Base-by-base conservation (phyloP, 2,888 invertebrate genomes). In the Brassicogethes aeneus region DNA sequence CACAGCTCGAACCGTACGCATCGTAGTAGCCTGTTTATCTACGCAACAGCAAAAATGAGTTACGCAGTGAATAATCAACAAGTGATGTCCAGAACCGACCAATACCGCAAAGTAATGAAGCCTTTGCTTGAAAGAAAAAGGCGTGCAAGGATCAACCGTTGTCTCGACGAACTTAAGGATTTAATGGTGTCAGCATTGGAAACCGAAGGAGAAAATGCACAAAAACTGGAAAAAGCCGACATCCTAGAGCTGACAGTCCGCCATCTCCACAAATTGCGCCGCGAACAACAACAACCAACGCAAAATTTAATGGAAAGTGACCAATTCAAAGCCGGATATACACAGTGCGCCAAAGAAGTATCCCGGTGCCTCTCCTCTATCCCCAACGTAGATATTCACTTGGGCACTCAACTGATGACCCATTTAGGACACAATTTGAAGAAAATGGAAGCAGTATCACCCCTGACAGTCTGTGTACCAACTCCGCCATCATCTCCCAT, bases 41-140 rank as follows among this genome's bases (percentile, higher is more conserved):
- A 5, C 23, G 10, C 23, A 23, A 23, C 7, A 5, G 5, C 23
- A 7, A 32, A 32, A 7, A 13, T 23, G 23, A 23, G 12, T 5
- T 32, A 32, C 13, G 12, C 23, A 23, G 23, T 23, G 23, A 5
- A n/a, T n/a, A n/a, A 23, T 12, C 32, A 32, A 13, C 69, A 68
- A 49, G 66, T 66, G 3, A 85, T 88, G 70, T 90, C 90, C 59
- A 80, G 90, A 69, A 91, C 91, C 62, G 89, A 90, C 71, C 90
- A 91, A 69, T 91, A 91, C 71, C 80, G 91, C 71, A 91, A 89
- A 81, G 89, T 91, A 65, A 90, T 89, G 88, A 90, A 91, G 69
- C 90, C 90, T 60, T 82, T 90, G 82, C 72, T 91, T 57, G 90
- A 91, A 70, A 78, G 90, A 59, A 89, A 89, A 65, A 78, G 90